A percentile compares a stretch with the other conserved stretches of the same genome.
Conservation (phyloP, 2,888 invertebrate species). For the Lutraria lutraria region DNA sequence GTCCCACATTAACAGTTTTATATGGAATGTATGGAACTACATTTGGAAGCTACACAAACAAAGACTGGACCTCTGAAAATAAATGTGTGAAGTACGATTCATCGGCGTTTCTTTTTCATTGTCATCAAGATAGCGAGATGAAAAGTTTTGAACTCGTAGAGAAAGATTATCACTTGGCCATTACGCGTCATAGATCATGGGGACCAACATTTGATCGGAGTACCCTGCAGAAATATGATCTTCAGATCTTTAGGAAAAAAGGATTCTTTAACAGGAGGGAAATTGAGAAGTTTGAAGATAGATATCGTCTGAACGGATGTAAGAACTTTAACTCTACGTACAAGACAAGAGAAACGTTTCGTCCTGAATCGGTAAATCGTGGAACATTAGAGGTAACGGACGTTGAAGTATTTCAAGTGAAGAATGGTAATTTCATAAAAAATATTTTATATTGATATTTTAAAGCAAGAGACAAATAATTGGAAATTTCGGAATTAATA, state of each 20-base stretch:
- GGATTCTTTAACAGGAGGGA: not conserved
- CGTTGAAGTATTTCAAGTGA: conserved; percentile 19
- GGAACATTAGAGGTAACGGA: not conserved
- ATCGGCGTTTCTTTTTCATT: conserved; percentile 2
- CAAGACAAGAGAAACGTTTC: not conserved
- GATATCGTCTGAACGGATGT: not conserved
- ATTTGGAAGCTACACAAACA: conserved; percentile 23
- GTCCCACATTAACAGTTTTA: conserved; percentile 3
- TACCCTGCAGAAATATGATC: not conserved
- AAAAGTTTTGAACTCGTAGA: not conserved
- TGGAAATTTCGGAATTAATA: too few species aligned
- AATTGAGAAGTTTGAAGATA: not conserved
- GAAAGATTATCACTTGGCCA: not conserved
- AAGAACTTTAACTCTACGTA: not conserved
- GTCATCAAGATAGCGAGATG: not conserved
- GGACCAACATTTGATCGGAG: conserved; percentile 13
- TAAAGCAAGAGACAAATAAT: not conserved
- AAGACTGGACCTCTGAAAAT: not conserved
- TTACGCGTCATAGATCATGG: not conserved
- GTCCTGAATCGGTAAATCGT: not conserved
- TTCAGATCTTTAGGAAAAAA: not conserved
- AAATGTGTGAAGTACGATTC: not conserved
- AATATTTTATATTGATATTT: not conserved
- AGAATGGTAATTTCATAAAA: not conserved
- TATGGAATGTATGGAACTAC: conserved; percentile 4